Percentiles rank a stretch among this genome's conserved stretches.
Conservation (phyloP, 2,888 invertebrate species). For the Drosophila nr. fundita region DNA sequence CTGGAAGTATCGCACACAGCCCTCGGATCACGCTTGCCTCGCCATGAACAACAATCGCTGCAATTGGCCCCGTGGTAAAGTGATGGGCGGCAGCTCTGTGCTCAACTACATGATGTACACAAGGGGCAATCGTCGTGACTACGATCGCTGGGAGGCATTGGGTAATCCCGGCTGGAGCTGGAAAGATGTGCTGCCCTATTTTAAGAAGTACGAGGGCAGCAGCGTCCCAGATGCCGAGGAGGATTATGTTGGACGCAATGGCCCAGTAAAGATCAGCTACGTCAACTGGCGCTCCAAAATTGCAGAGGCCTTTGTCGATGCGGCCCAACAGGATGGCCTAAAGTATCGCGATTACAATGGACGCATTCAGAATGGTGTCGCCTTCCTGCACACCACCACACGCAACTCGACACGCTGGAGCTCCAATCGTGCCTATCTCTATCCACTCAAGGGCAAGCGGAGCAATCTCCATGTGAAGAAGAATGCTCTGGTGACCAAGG, state of each 20-base stretch:
- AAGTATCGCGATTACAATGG: slow-evolving; percentile 89
- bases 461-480: slow-evolving; percentile 87
- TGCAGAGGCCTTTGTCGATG: slow-evolving; percentile 88
- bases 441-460: slow-evolving; percentile 85
- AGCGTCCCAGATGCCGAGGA: slow-evolving; percentile 86
- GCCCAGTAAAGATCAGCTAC: slow-evolving; percentile 87
- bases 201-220: slow-evolving; percentile 91
- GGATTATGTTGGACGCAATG: slow-evolving; percentile 86
- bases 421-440: slow-evolving; percentile 87
- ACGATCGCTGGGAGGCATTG: slow-evolving; percentile 90
- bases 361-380: slow-evolving; percentile 87
- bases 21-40: slow-evolving; percentile 89
- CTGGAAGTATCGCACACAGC: slow-evolving; percentile 93
- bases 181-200: slow-evolving; percentile 90
- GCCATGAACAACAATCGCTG: slow-evolving; percentile 91
- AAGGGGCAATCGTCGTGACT: slow-evolving; percentile 89
- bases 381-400: slow-evolving; percentile 87
- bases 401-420: slow-evolving; percentile 87
- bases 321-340: slow-evolving; percentile 88
- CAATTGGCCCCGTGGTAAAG: slow-evolving; percentile 92
- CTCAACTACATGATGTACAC: slow-evolving; percentile 93
- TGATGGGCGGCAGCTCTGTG: slow-evolving; percentile 92
- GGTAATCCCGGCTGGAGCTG: slow-evolving; percentile 92
- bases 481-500: slow-evolving; percentile 86
- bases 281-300: slow-evolving; percentile 87